Evolutionary conservation across 2,113 vertebrate genomes (phyloP).

Genomic region (Ramphastos sulfuratus): DNA sequence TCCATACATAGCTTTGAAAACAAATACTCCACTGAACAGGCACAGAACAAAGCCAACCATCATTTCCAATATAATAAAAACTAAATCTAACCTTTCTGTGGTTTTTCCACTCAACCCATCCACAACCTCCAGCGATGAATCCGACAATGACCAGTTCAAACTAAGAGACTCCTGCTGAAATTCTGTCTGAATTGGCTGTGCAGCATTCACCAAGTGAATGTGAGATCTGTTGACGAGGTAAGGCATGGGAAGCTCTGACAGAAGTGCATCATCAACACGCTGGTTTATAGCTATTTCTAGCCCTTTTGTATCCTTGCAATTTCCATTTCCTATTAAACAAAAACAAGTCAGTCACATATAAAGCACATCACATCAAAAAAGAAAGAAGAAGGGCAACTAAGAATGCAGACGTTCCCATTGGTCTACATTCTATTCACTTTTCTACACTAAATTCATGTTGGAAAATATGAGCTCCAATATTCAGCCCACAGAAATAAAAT

Average conservation of each 20-base stretch:
- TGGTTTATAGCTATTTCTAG: constrained; percentile 86
- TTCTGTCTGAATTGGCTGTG: constrained; percentile 34
- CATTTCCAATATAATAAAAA: not conserved
- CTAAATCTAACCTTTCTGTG: constrained; percentile 81
- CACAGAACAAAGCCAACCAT: not conserved
- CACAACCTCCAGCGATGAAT: constrained; percentile 86
- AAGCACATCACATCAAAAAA: not conserved
- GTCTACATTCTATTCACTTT: fast-evolving
- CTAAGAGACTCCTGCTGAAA: constrained; percentile 62
- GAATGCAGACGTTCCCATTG: not conserved
- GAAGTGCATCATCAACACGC: constrained; percentile 85
- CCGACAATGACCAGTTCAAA: constrained; percentile 90
- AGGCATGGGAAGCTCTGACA: constrained; percentile 84
- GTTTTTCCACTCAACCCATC: constrained; percentile 86
- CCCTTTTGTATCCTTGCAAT: constrained; percentile 80
- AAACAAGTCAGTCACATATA: fast-evolving
- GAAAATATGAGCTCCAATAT: not conserved
- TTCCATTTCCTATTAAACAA: constrained; percentile 78
- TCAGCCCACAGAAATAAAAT: not conserved
- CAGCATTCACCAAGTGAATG: constrained; percentile 79
- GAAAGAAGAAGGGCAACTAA: not conserved
- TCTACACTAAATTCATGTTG: not conserved
- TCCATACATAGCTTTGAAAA: not conserved
- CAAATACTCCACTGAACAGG: fast-evolving
- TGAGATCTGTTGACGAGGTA: constrained; percentile 87